Conservation (phyloP, 1,140 invertebrate species). For the Cotesia glomerata region DNA sequence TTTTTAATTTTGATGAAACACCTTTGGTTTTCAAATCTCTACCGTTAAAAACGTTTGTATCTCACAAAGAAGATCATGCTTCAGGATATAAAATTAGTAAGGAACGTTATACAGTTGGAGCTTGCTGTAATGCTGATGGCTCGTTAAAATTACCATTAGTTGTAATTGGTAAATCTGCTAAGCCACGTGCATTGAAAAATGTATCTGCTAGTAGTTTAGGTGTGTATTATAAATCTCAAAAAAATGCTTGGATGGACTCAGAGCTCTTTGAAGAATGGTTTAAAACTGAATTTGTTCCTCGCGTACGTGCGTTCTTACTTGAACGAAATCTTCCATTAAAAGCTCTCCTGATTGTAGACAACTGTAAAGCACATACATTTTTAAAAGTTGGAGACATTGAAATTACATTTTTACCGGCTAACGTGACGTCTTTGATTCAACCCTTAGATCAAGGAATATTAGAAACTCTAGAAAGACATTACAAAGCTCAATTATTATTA, state of each 20-base stretch:
- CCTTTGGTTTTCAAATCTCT: slow-evolving; percentile 52
- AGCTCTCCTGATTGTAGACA: slow-evolving; percentile 46
- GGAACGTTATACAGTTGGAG: slow-evolving; percentile 43
- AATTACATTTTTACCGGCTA: slow-evolving; percentile 57
- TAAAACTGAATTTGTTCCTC: no score
- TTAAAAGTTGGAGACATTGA: slow-evolving; percentile 40
- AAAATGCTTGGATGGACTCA: no score
- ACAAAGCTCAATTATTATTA: slow-evolving; percentile 25
- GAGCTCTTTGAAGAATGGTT: no score
- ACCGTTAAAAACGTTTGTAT: slow-evolving; percentile 39
- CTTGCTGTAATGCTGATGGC: slow-evolving; percentile 34
- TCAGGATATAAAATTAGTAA: slow-evolving; percentile 50
- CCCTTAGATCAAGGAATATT: slow-evolving; percentile 51
- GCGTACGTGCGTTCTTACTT: no score
- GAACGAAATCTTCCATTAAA: no score
- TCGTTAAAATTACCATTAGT: slow-evolving; percentile 37
- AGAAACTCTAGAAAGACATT: slow-evolving; percentile 39
- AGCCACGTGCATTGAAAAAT: slow-evolving; percentile 27
- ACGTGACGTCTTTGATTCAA: slow-evolving; percentile 58
- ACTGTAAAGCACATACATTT: slow-evolving; percentile 43
- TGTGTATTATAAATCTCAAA: no score
- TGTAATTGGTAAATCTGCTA: slow-evolving; percentile 38
- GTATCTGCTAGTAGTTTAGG: slow-evolving; percentile 19
- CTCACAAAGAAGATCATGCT: slow-evolving; percentile 26
- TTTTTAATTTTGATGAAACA: slow-evolving; percentile 55